Evolutionary conservation across 1,140 invertebrate genomes (phyloP).

Genomic region (Mercenaria mercenaria): DNA sequence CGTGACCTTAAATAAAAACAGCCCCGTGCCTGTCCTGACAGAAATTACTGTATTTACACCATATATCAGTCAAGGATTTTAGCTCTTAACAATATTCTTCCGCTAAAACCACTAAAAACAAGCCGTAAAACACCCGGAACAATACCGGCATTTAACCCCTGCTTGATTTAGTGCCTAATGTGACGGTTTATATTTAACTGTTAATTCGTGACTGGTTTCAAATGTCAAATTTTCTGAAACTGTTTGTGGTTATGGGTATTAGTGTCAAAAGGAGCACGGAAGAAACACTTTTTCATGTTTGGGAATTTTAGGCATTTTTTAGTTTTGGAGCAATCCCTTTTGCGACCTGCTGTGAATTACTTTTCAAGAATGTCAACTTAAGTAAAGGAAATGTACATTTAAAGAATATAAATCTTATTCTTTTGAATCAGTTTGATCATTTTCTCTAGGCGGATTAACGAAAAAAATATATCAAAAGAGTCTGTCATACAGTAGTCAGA

Average conservation of each 20-base stretch:
- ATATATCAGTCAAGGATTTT: conserved; percentile 26
- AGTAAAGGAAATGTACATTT: too few relatives aligned
- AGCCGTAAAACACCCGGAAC: conserved; percentile 31
- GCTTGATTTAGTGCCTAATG: conserved; percentile 18
- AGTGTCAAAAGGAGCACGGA: not conserved
- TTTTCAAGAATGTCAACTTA: not conserved
- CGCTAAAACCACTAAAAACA: not conserved
- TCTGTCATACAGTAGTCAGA: too few relatives aligned
- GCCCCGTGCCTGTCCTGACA: not conserved
- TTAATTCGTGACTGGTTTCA: conserved; percentile 14
- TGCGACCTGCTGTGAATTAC: not conserved
- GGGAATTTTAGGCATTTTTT: not conserved
- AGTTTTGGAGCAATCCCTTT: not conserved
- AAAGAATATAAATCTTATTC: too few relatives aligned
- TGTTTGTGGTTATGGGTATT: not conserved
- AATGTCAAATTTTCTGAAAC: conserved; percentile 14
- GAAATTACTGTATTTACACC: conserved; percentile 6
- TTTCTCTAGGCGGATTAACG: too few relatives aligned
- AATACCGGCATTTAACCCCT: conserved; percentile 54
- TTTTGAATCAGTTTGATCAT: too few relatives aligned
- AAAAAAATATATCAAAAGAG: too few relatives aligned
- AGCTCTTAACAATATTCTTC: conserved; percentile 27
- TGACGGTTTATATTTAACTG: conserved; percentile 16
- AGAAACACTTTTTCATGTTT: conserved; percentile 11
- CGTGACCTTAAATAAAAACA: conserved; percentile 2